These are phyloP conservation scores for Sepiola atlantica DNA, from an alignment of 2,888 invertebrate genomes.

Conservation along the genomic window DNA sequence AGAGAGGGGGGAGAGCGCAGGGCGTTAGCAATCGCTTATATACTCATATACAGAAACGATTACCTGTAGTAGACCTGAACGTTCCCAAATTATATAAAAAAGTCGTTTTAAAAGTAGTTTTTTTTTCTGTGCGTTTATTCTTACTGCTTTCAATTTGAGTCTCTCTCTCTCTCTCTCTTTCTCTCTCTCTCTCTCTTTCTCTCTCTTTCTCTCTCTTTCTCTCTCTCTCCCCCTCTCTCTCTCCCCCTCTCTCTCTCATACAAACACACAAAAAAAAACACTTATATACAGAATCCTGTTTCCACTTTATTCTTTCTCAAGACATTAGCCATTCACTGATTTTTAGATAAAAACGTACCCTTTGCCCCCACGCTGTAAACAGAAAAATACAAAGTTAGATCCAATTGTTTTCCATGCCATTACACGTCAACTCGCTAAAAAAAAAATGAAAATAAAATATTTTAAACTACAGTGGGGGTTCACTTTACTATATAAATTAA, in stretches of 20 bases:
- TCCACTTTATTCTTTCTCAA: not conserved
- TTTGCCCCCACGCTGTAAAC: too few species aligned
- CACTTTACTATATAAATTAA: too few species aligned
- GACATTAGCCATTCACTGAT: too few species aligned
- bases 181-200: not conserved
- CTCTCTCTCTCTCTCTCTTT: not conserved
- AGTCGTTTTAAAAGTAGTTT: not conserved
- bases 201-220: not conserved
- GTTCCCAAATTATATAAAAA: not conserved
- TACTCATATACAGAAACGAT: not conserved
- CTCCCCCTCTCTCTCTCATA: not conserved
- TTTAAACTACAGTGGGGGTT: too few species aligned
- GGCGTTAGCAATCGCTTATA: not conserved
- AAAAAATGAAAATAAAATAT: too few species aligned
- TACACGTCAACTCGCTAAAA: too few species aligned
- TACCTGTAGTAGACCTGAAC: not conserved
- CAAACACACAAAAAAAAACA: not conserved
- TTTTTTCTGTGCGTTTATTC: not conserved
- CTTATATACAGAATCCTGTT: not conserved
- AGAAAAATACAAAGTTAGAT: too few species aligned
- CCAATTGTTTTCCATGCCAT: too few species aligned
- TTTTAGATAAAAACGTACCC: too few species aligned
- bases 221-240: not conserved
- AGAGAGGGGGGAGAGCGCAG: not conserved
- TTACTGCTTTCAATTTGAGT: not conserved